Evolutionary conservation across 2,113 vertebrate species (phyloP).

Genomic region (Forbesichthys papilliferus): DNA sequence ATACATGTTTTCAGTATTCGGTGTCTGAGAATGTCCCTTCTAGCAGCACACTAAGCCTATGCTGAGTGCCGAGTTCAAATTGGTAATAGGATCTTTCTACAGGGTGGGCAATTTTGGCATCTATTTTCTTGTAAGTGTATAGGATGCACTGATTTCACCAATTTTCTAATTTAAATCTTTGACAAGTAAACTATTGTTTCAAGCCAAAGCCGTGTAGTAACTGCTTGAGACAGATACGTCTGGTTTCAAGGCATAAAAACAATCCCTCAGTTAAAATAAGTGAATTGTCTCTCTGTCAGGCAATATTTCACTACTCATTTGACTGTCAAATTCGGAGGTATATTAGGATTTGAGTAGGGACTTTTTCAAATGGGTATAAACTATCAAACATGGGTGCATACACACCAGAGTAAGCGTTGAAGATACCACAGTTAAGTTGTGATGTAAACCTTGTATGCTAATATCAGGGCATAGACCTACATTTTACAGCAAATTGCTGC

Average conservation of each 20-base stretch:
- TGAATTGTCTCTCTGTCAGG: neutral
- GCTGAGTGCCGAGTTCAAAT: conserved; percentile 7
- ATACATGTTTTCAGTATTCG: conserved; percentile 28
- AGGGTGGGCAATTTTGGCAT: conserved; percentile 12
- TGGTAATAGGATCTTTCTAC: conserved; percentile 34
- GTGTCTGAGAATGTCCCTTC: conserved; percentile 63
- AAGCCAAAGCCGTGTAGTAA: neutral
- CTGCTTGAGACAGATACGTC: neutral
- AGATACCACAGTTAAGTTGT: conserved; percentile 14
- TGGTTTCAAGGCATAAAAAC: conserved; percentile 5
- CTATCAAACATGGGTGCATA: conserved; percentile 42
- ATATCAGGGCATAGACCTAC: too few species aligned
- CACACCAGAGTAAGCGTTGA: conserved; percentile 1
- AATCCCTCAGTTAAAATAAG: conserved; percentile 29
- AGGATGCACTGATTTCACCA: conserved; percentile 16
- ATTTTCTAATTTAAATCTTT: conserved; percentile 16
- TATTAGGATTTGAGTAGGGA: neutral
- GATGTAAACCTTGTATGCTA: neutral
- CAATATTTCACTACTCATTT: conserved; percentile 24
- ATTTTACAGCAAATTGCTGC: conserved; percentile 18
- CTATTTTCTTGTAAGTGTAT: conserved; percentile 21
- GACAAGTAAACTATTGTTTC: neutral
- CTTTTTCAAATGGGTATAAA: neutral
- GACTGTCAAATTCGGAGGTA: conserved; percentile 6
- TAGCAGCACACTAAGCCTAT: conserved; percentile 12